Evolutionary conservation across 2,888 invertebrate genomes (phyloP).

Genomic region (Eledona agricola): DNA sequence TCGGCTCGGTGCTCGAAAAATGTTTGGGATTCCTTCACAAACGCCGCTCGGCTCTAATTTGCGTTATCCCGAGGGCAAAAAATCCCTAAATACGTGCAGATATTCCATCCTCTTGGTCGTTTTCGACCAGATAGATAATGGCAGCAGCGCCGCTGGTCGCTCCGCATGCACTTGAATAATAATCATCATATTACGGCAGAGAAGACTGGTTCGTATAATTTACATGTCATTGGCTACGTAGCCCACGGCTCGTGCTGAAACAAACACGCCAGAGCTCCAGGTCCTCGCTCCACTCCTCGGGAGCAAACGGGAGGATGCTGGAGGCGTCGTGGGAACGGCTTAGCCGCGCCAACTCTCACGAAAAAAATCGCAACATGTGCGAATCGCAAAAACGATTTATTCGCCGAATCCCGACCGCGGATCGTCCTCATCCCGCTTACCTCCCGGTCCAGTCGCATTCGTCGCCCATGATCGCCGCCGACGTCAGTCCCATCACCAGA

Average conservation of each 20-base stretch:
- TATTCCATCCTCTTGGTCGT: constrained; percentile 1
- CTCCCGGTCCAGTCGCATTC: constrained; percentile 77
- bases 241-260: constrained; percentile 49
- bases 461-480: constrained; percentile 71
- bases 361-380: constrained; percentile 45
- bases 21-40: background rate
- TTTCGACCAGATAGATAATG: constrained; percentile 15
- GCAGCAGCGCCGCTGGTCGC: constrained; percentile 28
- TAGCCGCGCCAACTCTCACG: constrained; percentile 42
- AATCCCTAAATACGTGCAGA: constrained; percentile 8
- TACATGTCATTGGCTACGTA: constrained; percentile 51
- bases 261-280: constrained; percentile 39
- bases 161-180: constrained; percentile 37
- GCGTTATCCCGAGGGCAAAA: background rate
- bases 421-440: constrained; percentile 59
- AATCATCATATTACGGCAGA: constrained; percentile 37
- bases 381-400: constrained; percentile 33
- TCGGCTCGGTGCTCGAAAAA: too few species aligned
- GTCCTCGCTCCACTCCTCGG: too few species aligned
- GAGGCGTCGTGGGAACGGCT: constrained; percentile 43
- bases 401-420: constrained; percentile 8
- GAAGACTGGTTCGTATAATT: constrained; percentile 40
- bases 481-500: constrained; percentile 34
- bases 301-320: constrained; percentile 8
- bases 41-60: too few species aligned